These are phyloP conservation scores for Pteronotus mesoamericanus DNA, from an alignment of 2,797 vertebrate species.

Conservation along the genomic window DNA sequence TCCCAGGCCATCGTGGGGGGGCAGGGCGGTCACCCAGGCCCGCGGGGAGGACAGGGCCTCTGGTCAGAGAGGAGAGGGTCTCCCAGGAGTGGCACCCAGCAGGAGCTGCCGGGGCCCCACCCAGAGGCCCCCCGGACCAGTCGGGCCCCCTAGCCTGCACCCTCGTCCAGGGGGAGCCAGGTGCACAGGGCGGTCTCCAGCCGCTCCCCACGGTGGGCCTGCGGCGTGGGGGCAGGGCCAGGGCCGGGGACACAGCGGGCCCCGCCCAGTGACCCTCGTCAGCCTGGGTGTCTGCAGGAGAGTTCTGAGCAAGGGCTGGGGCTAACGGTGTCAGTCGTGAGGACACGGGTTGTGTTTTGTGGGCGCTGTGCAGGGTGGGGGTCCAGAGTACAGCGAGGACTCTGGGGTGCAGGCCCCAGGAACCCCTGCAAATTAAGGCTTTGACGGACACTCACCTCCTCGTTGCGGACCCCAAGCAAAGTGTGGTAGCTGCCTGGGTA, in stretches of 20 bases:
- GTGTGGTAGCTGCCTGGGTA: constrained; percentile 67
- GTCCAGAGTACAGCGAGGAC: background rate
- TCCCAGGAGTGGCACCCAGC: background rate
- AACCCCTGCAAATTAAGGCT: background rate
- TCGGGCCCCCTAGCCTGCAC: background rate
- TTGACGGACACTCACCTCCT: constrained; percentile 66
- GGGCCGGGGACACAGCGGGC: background rate
- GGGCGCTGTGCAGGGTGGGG: background rate
- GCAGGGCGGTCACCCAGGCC: rapidly evolving
- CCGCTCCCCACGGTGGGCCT: background rate
- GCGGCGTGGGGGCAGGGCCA: background rate
- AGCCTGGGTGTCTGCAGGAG: background rate
- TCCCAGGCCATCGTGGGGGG: too few relatives aligned
- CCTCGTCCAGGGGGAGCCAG: background rate
- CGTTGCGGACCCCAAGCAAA: constrained; percentile 61
- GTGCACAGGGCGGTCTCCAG: background rate
- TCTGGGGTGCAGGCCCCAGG: background rate
- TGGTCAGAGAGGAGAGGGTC: background rate
- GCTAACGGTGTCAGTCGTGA: rapidly evolving
- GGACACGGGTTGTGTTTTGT: background rate
- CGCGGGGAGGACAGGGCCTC: too few relatives aligned
- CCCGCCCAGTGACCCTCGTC: background rate
- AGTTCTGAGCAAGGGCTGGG: background rate
- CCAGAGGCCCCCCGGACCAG: background rate
- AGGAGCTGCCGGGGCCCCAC: rapidly evolving